Evolutionary conservation across 2,888 invertebrate genomes (phyloP).

Genomic region (Formica aserva): DNA sequence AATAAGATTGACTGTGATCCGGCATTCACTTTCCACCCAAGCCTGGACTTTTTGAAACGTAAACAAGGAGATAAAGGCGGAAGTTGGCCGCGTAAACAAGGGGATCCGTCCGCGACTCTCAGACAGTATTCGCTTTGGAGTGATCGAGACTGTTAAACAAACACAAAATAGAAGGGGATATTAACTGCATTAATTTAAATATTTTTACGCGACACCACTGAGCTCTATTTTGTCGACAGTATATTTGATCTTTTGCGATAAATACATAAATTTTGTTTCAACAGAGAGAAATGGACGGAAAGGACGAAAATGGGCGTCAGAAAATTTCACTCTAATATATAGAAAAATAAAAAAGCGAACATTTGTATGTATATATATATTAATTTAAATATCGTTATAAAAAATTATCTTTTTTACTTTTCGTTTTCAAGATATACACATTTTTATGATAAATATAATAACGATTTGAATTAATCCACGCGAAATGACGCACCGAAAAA

Average conservation of each 20-base stretch:
- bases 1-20: constrained; percentile 37
- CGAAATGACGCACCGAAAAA: not conserved
- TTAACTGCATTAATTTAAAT: not conserved
- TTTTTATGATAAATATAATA: not conserved
- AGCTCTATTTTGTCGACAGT: not conserved
- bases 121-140: constrained; percentile 6
- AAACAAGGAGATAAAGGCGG: constrained; percentile 62
- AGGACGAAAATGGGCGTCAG: not conserved
- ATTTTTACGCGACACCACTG: not conserved
- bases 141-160: constrained; percentile 16
- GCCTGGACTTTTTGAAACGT: constrained; percentile 41
- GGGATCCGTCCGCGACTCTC: constrained; percentile 46
- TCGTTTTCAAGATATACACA: not conserved
- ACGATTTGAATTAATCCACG: not conserved
- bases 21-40: constrained; percentile 34
- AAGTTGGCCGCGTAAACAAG: constrained; percentile 65
- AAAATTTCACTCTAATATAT: not conserved
- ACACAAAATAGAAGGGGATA: not conserved
- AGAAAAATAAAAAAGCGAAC: not conserved
- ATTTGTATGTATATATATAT: not conserved
- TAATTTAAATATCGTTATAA: not conserved
- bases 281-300: not conserved
- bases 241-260: not conserved
- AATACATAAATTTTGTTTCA: not conserved
- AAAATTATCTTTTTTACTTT: not conserved